Evolutionary conservation across 2,888 invertebrate genomes (phyloP), one percentile per base, ranked within the genome.

Genomic region (Hirtodrosophila trivittata): DNA sequence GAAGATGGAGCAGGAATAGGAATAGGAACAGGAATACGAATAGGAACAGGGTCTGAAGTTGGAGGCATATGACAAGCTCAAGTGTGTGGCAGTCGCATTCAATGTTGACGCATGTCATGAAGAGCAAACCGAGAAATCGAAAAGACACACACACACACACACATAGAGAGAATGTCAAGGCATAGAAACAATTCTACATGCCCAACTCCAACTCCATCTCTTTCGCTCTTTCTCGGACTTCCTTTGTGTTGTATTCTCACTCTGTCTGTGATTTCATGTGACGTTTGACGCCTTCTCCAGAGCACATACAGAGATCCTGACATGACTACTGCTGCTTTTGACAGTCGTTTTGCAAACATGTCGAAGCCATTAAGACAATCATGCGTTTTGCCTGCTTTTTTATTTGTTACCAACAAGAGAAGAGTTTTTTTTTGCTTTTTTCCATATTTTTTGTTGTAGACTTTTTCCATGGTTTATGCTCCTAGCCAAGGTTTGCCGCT

Each of bases 341-440:
- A 86, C 87, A 87, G 87, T 83, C 83, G 83, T 83, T 83, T 87
- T 86, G 87, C 86, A 87, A 83, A 83, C 83, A 83, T 83, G 83
- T 83, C 83, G 86, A 84, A 86, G 86, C 81, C 81, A 81, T 81
- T 81, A 81, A 86, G 86, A 82, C 81, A 82, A 83, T 83, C 87
- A 87, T 83, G 85, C 77, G 80, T 86, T 77, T 60, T 59, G 52
- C 56, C 57, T 12, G 47, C 47, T 39, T 45, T 33, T 50, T 51
- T 21, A 38, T 37, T 38, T 28, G 49, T 33, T 13, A 5, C 5
- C 5, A 2, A 21, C 3, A 21, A 21, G 3, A 21, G 14, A 16
- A 32, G 18, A 13, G 6, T 35, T 38, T 26, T 8, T 35, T 35
- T 41, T 26, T 46, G 52, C 26, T 46, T 33, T 33, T 49, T 32